Conservation (phyloP, 2,113 vertebrate species). For the Asarcornis scutulata region DNA sequence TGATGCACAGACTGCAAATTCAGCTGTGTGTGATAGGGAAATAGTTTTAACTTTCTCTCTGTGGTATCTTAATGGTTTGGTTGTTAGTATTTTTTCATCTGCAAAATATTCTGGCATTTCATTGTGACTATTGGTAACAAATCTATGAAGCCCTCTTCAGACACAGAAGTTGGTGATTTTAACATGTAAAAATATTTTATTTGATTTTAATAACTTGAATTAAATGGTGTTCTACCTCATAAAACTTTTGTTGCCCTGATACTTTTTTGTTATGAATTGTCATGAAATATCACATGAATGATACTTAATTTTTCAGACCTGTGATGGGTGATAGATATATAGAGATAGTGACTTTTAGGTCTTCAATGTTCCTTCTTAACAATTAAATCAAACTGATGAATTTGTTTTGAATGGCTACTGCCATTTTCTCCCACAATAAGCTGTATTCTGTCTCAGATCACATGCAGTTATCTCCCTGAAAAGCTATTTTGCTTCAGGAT, state of each 20-base stretch:
- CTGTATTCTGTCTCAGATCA: neutral
- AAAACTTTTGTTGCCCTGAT: neutral
- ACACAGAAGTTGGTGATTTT: neutral
- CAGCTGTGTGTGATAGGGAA: neutral
- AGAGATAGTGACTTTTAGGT: neutral
- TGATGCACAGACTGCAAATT: neutral
- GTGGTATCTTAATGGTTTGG: neutral
- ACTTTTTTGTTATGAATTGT: neutral
- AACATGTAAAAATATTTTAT: neutral
- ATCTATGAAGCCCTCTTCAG: neutral
- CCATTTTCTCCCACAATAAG: neutral
- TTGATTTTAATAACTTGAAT: neutral
- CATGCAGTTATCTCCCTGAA: rapidly evolving
- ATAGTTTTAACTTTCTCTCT: neutral
- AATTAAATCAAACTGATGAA: neutral
- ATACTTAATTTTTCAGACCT: neutral
- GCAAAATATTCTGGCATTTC: neutral
- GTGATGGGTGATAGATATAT: neutral
- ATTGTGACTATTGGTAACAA: neutral
- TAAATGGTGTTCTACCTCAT: neutral
- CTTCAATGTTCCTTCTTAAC: neutral
- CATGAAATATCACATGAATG: neutral
- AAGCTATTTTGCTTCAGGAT: neutral
- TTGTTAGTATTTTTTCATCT: neutral
- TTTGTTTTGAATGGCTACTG: neutral